phyloP scores from a whole-genome alignment of 2,888 invertebrate species.

The Eupelmus urozonus region DNA sequence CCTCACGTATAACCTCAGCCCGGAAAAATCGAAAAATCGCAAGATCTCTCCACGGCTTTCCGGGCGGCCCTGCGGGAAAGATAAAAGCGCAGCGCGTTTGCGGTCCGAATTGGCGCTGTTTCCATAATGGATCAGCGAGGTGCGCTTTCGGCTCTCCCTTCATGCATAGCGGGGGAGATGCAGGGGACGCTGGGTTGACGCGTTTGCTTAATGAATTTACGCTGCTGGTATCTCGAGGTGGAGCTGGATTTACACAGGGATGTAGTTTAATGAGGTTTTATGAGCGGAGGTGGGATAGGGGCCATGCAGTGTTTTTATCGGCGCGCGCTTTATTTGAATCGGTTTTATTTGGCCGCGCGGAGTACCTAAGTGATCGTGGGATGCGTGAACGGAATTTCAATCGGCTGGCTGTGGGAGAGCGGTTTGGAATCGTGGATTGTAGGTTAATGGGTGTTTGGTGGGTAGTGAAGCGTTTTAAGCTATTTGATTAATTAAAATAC shows the following conservation, averaged over 20 bases:
- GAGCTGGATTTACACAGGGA: neutral
- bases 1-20: too few species aligned
- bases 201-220: conserved; percentile 43
- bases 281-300: neutral
- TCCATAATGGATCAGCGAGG: conserved; percentile 41
- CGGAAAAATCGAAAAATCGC: too few species aligned
- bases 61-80: too few species aligned
- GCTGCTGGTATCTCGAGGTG: conserved; percentile 8
- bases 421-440: too few species aligned
- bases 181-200: conserved; percentile 1
- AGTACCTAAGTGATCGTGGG: too few species aligned
- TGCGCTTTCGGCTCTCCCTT: neutral
- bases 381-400: too few species aligned
- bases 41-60: too few species aligned
- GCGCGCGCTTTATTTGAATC: neutral
- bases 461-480: too few species aligned
- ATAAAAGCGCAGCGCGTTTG: neutral
- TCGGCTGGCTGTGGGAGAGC: too few species aligned
- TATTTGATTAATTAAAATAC: too few species aligned
- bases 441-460: too few species aligned
- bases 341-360: neutral
- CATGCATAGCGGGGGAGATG: neutral
- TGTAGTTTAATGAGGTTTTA: neutral
- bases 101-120: conserved; percentile 13
- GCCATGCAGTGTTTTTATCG: neutral